Evolutionary conservation across 2,888 invertebrate genomes (phyloP).

Genomic region (Stictocephala bisonia): DNA sequence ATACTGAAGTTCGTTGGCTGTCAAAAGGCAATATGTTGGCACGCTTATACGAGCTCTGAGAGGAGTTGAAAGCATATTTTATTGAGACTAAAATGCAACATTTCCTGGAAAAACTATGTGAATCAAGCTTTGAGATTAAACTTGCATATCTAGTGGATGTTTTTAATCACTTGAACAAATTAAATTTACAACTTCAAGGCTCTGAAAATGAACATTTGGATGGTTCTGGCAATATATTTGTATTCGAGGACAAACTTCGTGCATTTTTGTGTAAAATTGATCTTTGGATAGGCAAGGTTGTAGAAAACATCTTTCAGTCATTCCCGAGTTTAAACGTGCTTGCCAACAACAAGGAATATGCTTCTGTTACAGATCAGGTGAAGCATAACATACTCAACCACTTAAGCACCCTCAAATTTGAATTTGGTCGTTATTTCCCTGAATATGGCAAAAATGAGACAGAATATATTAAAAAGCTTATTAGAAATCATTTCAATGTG

Average conservation of each 20-base stretch:
- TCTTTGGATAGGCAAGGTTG: slow-evolving; percentile 44
- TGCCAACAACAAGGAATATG: slow-evolving; percentile 31
- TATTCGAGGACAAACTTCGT: too few relatives aligned
- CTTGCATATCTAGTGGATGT: slow-evolving; percentile 48
- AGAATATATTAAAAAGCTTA: neutral
- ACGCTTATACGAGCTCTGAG: slow-evolving; percentile 43
- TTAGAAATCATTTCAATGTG: slow-evolving; percentile 3
- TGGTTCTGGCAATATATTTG: slow-evolving; percentile 42
- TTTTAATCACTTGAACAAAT: slow-evolving; percentile 44
- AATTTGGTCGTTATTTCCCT: slow-evolving; percentile 14
- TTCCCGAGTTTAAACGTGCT: slow-evolving; percentile 42
- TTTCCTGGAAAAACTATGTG: slow-evolving; percentile 31
- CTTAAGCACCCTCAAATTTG: slow-evolving; percentile 31
- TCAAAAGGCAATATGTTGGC: slow-evolving; percentile 47
- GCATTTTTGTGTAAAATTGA: slow-evolving; percentile 43
- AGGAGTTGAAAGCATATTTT: slow-evolving; percentile 47
- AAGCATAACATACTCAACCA: slow-evolving; percentile 40
- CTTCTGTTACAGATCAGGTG: slow-evolving; percentile 34
- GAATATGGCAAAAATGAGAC: neutral
- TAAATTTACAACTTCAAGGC: slow-evolving; percentile 47
- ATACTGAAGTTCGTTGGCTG: slow-evolving; percentile 48
- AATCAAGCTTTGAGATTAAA: slow-evolving; percentile 36
- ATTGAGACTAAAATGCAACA: slow-evolving; percentile 42
- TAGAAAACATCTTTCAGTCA: slow-evolving; percentile 30
- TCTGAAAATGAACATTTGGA: slow-evolving; percentile 31